Conservation (phyloP, 2,113 vertebrate species). For the Atractosteus spatula region DNA sequence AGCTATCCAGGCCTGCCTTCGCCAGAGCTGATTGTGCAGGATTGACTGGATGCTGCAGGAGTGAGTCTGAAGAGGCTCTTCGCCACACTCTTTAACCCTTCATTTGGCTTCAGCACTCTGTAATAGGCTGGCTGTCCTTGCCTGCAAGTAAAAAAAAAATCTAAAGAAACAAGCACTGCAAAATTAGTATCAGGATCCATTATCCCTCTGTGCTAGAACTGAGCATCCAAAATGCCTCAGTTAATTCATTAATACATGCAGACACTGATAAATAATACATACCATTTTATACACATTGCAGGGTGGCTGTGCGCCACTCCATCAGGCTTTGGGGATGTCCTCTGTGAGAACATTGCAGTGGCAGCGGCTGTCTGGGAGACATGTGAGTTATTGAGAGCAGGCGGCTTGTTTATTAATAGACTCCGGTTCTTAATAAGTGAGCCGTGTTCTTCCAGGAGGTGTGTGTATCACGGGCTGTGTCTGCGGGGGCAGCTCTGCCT, state of each 20-base stretch:
- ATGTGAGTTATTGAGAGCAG: neutral
- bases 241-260: neutral
- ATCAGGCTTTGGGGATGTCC: slow-evolving; percentile 1
- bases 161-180: no score
- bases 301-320: neutral
- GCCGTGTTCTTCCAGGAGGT: neutral
- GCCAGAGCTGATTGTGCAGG: neutral
- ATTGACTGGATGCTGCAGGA: no score
- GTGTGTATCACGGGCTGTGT: neutral
- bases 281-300: no score
- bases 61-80: no score
- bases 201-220: no score
- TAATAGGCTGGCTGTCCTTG: no score
- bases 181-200: no score
- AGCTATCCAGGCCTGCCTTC: neutral
- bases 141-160: no score
- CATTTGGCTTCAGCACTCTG: no score
- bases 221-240: no score
- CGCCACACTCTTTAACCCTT: no score
- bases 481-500: slow-evolving; percentile 5
- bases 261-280: neutral
- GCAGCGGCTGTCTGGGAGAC: neutral
- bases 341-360: neutral
- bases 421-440: neutral
- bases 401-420: slow-evolving; percentile 21